A percentile compares a stretch with the other conserved stretches of the same genome.
Evolutionary conservation across 92 coral and sea anemone genomes (phyloP).

Genomic region (Muricea muricata): DNA sequence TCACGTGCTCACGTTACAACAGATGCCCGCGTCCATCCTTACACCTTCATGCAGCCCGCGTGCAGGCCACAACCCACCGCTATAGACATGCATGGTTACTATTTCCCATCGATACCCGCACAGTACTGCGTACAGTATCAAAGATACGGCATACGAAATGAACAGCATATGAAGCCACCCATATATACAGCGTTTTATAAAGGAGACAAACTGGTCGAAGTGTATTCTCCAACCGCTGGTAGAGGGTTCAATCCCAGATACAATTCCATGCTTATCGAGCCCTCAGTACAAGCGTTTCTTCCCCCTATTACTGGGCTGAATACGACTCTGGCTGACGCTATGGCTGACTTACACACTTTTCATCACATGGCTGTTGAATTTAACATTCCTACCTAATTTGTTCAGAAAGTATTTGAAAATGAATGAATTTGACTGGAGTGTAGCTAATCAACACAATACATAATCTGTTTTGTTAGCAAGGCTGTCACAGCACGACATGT

Average conservation of each 20-base stretch:
- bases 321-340: not conserved
- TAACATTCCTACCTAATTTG: not conserved
- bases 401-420: not conserved
- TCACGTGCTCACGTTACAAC: not conserved
- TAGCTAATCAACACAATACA: too few relatives aligned
- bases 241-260: slow-evolving; percentile 64
- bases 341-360: slow-evolving; percentile 31
- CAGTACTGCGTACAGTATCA: slow-evolving; percentile 3
- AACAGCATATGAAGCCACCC: not conserved
- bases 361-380: slow-evolving; percentile 19
- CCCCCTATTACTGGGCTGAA: slow-evolving; percentile 41
- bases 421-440: not conserved
- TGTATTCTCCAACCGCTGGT: slow-evolving; percentile 45
- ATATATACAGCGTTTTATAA: slow-evolving; percentile 12
- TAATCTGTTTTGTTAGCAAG: too few relatives aligned
- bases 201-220: slow-evolving; percentile 28
- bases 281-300: slow-evolving; percentile 41
- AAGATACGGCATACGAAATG: not conserved
- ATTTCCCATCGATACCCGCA: too few relatives aligned
- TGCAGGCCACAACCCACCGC: not conserved
- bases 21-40: not conserved
- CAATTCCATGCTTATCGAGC: slow-evolving; percentile 59
- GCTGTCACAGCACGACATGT: too few relatives aligned
- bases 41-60: not conserved
- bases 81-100: too few relatives aligned